Evolutionary conservation across 2,888 invertebrate species (phyloP).

Genomic region (Ochropleura leucogaster): DNA sequence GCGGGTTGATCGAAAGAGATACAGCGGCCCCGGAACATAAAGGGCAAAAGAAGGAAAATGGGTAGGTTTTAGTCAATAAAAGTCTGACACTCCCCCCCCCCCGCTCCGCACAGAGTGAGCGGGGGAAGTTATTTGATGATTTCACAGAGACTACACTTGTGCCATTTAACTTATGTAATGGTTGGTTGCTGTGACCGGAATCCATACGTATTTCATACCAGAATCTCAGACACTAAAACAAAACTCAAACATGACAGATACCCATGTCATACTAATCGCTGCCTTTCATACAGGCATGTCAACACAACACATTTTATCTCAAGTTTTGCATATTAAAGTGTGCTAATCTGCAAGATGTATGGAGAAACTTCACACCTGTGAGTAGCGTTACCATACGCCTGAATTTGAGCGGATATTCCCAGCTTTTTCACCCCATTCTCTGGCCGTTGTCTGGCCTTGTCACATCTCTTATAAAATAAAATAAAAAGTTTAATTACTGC

Average conservation of each 20-base stretch:
- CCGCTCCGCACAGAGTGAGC: too few species aligned
- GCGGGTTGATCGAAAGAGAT: too few species aligned
- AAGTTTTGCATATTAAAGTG: slow-evolving; percentile 49
- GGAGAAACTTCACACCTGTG: slow-evolving; percentile 51
- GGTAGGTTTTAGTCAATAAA: too few species aligned
- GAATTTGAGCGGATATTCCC: neutral
- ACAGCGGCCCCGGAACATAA: too few species aligned
- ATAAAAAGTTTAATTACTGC: neutral
- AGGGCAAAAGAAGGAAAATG: too few species aligned
- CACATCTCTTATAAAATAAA: neutral
- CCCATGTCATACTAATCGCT: slow-evolving; percentile 16
- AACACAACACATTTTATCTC: slow-evolving; percentile 36
- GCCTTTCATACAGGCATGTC: slow-evolving; percentile 10
- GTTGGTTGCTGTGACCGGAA: neutral
- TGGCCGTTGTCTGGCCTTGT: neutral
- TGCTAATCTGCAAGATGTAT: slow-evolving; percentile 52
- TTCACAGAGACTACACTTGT: too few species aligned
- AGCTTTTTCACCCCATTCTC: neutral
- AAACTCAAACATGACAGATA: slow-evolving; percentile 1
- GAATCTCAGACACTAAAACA: too few species aligned
- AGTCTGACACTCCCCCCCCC: too few species aligned
- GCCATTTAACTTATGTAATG: too few species aligned
- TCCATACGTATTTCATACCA: neutral
- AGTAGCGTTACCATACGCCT: neutral
- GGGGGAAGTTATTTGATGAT: too few species aligned